Evolutionary conservation across 2,888 invertebrate genomes (phyloP).

Genomic region (Oxystoma pomonae): DNA sequence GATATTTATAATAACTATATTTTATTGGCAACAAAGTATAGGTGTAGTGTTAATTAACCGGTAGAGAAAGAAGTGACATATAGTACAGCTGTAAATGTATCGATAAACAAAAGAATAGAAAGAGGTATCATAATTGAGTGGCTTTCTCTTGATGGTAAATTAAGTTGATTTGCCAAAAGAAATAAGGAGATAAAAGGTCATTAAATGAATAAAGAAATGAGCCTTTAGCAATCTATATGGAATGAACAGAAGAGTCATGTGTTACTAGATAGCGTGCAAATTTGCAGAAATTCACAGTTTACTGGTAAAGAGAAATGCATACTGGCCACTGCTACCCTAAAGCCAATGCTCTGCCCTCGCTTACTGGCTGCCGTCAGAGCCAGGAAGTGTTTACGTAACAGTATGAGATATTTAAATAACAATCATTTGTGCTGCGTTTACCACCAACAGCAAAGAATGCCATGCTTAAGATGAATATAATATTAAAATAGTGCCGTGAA

Average conservation of each 20-base stretch:
- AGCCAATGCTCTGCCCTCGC: conserved; percentile 18
- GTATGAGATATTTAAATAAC: conserved; percentile 24
- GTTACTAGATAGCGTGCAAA: not conserved
- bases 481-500: conserved; percentile 9
- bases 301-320: conserved; percentile 8
- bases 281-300: conserved; percentile 7
- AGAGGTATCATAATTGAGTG: too few relatives aligned
- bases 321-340: conserved; percentile 16
- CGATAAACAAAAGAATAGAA: too few relatives aligned
- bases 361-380: conserved; percentile 21
- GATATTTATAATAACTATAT: too few relatives aligned
- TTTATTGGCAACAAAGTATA: too few relatives aligned
- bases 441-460: conserved; percentile 22
- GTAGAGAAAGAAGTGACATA: too few relatives aligned
- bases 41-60: too few relatives aligned
- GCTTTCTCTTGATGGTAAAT: conserved; percentile 1
- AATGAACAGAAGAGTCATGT: too few relatives aligned
- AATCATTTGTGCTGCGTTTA: conserved; percentile 20
- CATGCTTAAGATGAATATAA: not conserved
- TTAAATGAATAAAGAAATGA: not conserved
- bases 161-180: conserved; percentile 3
- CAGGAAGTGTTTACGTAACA: conserved; percentile 23
- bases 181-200: not conserved
- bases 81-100: too few relatives aligned
- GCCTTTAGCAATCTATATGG: not conserved